Evolutionary conservation across 1,140 invertebrate species (phyloP).

Genomic region (Dendroctonus ponderosae): DNA sequence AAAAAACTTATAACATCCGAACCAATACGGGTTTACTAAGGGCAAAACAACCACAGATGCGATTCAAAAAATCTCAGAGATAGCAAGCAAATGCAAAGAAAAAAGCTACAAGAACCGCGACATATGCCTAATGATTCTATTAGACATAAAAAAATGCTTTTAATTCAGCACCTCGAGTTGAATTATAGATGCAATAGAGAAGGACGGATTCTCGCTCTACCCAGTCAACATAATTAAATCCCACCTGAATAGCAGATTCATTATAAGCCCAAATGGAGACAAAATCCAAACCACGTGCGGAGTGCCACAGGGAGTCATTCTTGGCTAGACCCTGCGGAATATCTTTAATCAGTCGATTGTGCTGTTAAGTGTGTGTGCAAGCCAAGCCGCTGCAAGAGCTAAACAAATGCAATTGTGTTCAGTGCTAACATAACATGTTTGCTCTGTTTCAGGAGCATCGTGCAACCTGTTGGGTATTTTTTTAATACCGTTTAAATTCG

Average conservation of each 20-base stretch:
- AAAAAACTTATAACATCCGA: not conserved
- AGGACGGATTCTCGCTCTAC: not conserved
- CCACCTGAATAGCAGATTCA: not conserved
- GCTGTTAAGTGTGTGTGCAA: too few species aligned
- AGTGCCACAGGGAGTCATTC: conserved; percentile 44
- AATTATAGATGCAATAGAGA: not conserved
- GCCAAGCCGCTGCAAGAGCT: too few species aligned
- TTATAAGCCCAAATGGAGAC: not conserved
- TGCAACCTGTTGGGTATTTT: too few species aligned
- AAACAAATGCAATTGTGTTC: too few species aligned
- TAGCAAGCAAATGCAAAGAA: not conserved
- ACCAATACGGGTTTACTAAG: not conserved
- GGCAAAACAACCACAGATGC: not conserved
- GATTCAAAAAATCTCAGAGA: not conserved
- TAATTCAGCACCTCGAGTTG: not conserved
- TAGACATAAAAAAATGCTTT: not conserved
- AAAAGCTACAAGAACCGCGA: not conserved
- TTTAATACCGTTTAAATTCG: too few species aligned
- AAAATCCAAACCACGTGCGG: conserved; percentile 6
- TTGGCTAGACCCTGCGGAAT: conserved; percentile 47
- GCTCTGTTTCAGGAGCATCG: too few species aligned
- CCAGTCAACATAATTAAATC: not conserved
- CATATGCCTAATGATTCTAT: not conserved
- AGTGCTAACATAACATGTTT: too few species aligned
- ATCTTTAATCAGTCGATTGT: conserved; percentile 42